phyloP scores from a whole-genome alignment of 2,797 vertebrate genomes.

The Otolemur crassicaudatus region DNA sequence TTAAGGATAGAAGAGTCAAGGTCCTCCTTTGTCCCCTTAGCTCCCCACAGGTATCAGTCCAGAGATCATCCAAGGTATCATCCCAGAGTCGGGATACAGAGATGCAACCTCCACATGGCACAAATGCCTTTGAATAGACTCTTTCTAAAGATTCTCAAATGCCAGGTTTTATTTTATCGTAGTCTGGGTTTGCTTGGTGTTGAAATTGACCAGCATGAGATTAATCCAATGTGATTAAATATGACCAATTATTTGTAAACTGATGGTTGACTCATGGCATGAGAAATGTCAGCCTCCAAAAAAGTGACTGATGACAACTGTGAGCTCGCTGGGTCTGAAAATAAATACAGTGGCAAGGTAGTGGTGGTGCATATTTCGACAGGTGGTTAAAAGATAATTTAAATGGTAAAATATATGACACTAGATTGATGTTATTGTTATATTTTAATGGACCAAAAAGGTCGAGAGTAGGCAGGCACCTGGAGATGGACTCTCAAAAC shows the following conservation, averaged over 20 bases:
- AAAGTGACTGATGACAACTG: accelerated
- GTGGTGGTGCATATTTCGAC: accelerated
- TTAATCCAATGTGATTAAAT: not conserved
- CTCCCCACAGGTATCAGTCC: accelerated
- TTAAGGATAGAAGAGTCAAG: accelerated
- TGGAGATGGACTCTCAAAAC: not conserved
- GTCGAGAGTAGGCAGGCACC: too few relatives aligned
- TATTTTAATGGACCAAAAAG: not conserved
- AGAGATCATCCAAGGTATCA: accelerated
- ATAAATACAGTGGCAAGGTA: accelerated
- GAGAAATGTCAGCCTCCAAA: accelerated
- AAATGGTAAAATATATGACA: not conserved
- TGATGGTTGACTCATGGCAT: not conserved
- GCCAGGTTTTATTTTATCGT: not conserved
- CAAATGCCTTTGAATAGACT: not conserved
- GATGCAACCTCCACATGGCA: not conserved
- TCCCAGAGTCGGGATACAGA: accelerated
- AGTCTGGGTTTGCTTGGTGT: not conserved
- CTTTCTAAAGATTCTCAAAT: not conserved
- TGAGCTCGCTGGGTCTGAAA: not conserved
- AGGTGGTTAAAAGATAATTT: not conserved
- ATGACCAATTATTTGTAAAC: not conserved
- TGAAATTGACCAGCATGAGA: accelerated
- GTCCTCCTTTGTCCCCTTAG: accelerated
- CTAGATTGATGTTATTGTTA: too few relatives aligned